These are phyloP conservation scores for Ondatra zibethicus DNA, from an alignment of 2,113 vertebrate species.

Conservation along the genomic window DNA sequence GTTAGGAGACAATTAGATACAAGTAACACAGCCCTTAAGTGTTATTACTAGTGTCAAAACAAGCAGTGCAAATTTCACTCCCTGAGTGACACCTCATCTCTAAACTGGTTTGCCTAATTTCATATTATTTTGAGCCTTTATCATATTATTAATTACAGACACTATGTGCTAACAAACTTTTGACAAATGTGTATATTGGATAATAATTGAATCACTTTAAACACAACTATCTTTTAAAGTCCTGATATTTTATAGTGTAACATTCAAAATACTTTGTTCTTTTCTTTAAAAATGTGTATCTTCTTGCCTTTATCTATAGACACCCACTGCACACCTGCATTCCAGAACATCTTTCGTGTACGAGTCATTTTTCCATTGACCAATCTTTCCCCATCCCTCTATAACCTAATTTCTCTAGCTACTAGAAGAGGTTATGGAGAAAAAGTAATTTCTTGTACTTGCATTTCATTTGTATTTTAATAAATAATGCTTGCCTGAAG, in stretches of 20 bases:
- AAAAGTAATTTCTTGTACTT: background rate
- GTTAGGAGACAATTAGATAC: background rate
- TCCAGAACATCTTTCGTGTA: background rate
- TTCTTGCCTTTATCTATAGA: background rate
- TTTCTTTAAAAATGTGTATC: background rate
- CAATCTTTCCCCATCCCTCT: background rate
- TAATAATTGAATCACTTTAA: background rate
- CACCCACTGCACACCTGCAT: rapidly evolving
- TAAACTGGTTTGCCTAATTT: rapidly evolving
- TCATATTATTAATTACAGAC: background rate
- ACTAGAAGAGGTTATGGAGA: background rate
- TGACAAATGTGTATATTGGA: too few relatives aligned
- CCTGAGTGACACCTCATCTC: rapidly evolving
- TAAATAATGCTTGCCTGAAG: too few relatives aligned
- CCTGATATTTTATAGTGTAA: too few relatives aligned
- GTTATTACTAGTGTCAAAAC: background rate
- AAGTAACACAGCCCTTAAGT: background rate
- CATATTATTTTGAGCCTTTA: rapidly evolving
- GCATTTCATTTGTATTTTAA: too few relatives aligned
- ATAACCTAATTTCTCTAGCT: background rate
- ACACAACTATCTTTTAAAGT: too few relatives aligned
- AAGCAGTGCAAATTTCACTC: background rate
- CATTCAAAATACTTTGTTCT: background rate
- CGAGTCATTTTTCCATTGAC: background rate
- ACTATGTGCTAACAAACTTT: background rate